Percentiles rank a stretch among this genome's conserved stretches.
Conservation (phyloP, 2,888 invertebrate genomes). For the Andricus quercusramuli region DNA sequence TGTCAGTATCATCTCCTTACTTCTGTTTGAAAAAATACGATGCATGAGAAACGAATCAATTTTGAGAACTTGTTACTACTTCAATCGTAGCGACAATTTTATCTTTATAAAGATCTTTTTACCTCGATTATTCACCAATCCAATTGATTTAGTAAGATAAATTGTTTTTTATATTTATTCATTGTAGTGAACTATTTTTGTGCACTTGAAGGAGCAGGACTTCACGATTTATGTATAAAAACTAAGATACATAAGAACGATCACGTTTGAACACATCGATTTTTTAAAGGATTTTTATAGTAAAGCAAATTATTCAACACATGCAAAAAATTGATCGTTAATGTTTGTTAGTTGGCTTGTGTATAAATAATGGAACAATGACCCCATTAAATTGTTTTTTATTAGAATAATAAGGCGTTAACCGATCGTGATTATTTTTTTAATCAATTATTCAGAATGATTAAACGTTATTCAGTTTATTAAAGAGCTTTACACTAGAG, state of each 20-base stretch:
- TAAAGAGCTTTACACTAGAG: too few relatives aligned
- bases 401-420: background rate
- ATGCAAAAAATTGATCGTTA: background rate
- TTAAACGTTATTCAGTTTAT: background rate
- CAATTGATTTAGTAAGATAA: constrained; percentile 13
- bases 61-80: background rate
- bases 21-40: background rate
- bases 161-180: background rate
- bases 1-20: background rate
- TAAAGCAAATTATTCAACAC: background rate
- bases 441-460: background rate
- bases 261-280: background rate
- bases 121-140: background rate
- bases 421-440: background rate
- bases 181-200: constrained; percentile 6
- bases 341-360: background rate
- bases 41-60: background rate
- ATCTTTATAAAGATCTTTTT: constrained; percentile 7
- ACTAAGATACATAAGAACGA: background rate
- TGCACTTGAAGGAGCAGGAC: background rate
- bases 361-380: background rate
- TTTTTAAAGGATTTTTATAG: constrained; percentile 6
- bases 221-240: background rate
- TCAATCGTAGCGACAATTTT: background rate
- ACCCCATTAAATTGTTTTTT: background rate